Evolutionary conservation across 2,888 invertebrate species (phyloP), one percentile per base, ranked within the genome.

Genomic region (Eupithecia subfuscata): DNA sequence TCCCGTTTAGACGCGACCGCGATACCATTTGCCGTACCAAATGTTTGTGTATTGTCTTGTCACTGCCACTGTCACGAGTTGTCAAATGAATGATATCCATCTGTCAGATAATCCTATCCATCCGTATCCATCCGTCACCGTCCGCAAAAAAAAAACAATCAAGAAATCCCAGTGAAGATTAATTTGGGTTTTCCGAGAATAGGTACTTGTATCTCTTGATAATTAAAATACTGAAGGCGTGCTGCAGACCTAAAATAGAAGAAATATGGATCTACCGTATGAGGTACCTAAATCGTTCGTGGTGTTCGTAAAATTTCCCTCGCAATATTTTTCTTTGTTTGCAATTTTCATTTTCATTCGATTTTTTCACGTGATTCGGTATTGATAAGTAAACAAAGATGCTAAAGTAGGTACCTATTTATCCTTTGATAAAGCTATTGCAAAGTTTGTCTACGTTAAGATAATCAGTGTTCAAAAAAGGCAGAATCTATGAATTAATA

Each of bases 361-460:
- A 22, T 67, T 43, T 84, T 88, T 92, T 92, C 93, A 93, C 93
- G 93, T 93, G 93, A 94, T 87, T 84, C 77, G 70, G n/a, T 69
- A 8, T 70, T 64, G n/a, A 48, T 75, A 16, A 37, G 34, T 75
- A 71, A 73, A 73, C 43, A 67, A n/a, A 56, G 9, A 34, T 65
- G 37, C 70, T 74, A 18, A 52, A 52, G 52, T n/a, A 75, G 22
- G 12, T 77, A 30, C 1, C 2, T 30, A 78, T 76, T 75, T 77
- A 77, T 74, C 76, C 68, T 45, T 70, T 48, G 56, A 63, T 64
- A 34, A 9, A 43, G 12, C 25, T 43, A 12, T n/a, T 25, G 25
- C 65, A 1, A 12, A 65, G n/a, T n/a, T 11, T 65, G 40, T 40
- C 65, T 34, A 65, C 65, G 11, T 11, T 60, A 25, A 25, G 14